These are phyloP conservation scores for Sarcophaga subvicina DNA, from an alignment of 2,888 invertebrate species.

Conservation along the genomic window DNA sequence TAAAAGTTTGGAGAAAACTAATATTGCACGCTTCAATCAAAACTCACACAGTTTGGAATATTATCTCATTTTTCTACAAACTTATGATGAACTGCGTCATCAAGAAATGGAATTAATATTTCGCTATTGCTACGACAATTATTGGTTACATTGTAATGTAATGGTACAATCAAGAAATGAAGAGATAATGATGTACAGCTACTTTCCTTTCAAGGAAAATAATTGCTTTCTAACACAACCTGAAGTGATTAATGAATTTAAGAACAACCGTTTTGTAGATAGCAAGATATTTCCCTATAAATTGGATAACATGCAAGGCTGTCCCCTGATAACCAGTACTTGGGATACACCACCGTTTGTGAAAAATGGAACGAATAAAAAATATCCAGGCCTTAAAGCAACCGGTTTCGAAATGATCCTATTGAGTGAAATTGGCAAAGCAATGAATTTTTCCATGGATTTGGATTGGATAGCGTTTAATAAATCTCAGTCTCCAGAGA, in stretches of 20 bases:
- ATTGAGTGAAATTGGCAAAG: conserved; percentile 65
- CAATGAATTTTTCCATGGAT: conserved; percentile 72
- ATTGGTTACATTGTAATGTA: conserved; percentile 76
- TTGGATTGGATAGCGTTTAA: conserved; percentile 36
- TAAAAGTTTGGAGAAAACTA: conserved; percentile 72
- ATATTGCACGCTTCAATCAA: conserved; percentile 60
- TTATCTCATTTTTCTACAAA: conserved; percentile 76
- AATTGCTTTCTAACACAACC: conserved; percentile 69
- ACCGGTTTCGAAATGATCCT: conserved; percentile 71
- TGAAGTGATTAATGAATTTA: conserved; percentile 71
- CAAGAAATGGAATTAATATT: conserved; percentile 74
- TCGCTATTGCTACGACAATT: conserved; percentile 75
- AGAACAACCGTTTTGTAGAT: conserved; percentile 67
- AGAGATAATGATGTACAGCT: conserved; percentile 74
- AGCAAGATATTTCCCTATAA: conserved; percentile 72
- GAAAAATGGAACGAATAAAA: neutral
- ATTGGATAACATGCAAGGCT: conserved; percentile 71
- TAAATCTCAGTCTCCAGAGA: neutral
- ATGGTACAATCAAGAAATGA: conserved; percentile 73
- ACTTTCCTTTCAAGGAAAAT: conserved; percentile 72
- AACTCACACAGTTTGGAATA: conserved; percentile 74
- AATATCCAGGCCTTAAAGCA: neutral
- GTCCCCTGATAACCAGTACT: conserved; percentile 58
- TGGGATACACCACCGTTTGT: conserved; percentile 62
- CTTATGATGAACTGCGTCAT: conserved; percentile 21